These are phyloP conservation scores for Clistopyga incitator DNA, from an alignment of 2,888 invertebrate species.

Conservation along the genomic window DNA sequence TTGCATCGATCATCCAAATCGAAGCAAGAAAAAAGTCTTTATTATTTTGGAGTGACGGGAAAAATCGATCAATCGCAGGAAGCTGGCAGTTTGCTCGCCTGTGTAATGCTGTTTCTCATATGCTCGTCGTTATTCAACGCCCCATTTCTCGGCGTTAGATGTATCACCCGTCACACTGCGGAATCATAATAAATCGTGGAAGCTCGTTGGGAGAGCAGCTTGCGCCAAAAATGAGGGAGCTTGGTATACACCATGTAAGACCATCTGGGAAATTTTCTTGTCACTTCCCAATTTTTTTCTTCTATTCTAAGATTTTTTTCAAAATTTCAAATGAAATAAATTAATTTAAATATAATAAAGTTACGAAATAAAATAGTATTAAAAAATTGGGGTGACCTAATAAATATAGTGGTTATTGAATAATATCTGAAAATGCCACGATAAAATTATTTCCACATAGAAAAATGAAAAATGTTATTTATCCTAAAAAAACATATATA, in stretches of 20 bases:
- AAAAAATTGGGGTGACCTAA: too few species aligned
- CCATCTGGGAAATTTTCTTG: not conserved
- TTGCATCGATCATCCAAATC: conserved; percentile 22
- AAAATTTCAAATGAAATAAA: too few species aligned
- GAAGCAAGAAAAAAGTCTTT: conserved; percentile 1
- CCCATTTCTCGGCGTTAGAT: conserved; percentile 18
- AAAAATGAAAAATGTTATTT: not conserved
- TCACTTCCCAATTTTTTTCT: not conserved
- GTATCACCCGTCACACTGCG: conserved; percentile 36
- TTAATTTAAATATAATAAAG: too few species aligned
- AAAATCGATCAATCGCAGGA: conserved; percentile 37
- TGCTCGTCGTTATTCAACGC: not conserved
- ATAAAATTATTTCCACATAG: too few species aligned
- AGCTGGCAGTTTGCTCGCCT: conserved; percentile 21
- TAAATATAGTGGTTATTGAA: too few species aligned
- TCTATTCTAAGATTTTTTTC: not conserved
- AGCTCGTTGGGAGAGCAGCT: not conserved
- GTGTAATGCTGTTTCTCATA: not conserved
- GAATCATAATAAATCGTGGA: conserved; percentile 44
- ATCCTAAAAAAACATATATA: not conserved
- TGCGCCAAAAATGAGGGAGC: conserved; percentile 26
- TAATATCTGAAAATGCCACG: too few species aligned
- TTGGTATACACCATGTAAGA: not conserved
- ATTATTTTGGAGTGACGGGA: conserved; percentile 24
- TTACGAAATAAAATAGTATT: too few species aligned